Percentiles rank a stretch among this genome's conserved stretches.
Conservation (phyloP, 1,140 invertebrate genomes). For the Drosophila pachea region DNA sequence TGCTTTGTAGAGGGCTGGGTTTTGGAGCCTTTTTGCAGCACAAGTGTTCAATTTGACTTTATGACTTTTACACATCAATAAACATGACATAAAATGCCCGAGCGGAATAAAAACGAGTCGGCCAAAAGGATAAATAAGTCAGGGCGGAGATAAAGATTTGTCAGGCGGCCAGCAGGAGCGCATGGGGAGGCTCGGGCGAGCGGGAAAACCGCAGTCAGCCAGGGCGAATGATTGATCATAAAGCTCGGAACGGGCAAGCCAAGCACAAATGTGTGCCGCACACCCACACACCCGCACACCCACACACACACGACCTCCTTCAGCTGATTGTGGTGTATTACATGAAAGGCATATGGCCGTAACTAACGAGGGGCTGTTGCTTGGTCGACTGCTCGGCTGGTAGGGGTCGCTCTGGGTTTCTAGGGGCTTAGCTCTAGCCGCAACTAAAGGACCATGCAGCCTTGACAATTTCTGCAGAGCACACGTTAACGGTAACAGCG, state of each 20-base stretch:
- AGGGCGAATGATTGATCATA: constrained; percentile 73
- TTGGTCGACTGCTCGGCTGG: constrained; percentile 46
- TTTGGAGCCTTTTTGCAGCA: constrained; percentile 26
- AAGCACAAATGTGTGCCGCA: constrained; percentile 47
- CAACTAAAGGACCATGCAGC: constrained; percentile 47
- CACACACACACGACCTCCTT: neutral
- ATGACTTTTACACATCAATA: constrained; percentile 78
- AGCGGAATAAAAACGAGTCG: constrained; percentile 70
- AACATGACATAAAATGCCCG: constrained; percentile 72
- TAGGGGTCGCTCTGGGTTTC: constrained; percentile 19
- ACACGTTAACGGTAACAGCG: neutral
- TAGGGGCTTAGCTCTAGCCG: constrained; percentile 42
- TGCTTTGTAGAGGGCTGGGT: neutral
- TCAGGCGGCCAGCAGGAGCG: constrained; percentile 28
- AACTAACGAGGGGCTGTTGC: constrained; percentile 73
- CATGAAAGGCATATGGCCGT: constrained; percentile 75
- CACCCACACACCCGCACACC: constrained; percentile 8
- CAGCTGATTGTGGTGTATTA: constrained; percentile 51
- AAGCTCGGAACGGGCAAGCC: constrained; percentile 40
- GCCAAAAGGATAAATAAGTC: constrained; percentile 75
- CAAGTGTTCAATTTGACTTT: constrained; percentile 78
- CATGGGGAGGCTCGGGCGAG: constrained; percentile 7
- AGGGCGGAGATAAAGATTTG: constrained; percentile 72
- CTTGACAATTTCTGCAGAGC: constrained; percentile 61
- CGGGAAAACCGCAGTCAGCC: constrained; percentile 65